A percentile compares a stretch with the other conserved stretches of the same genome.
phyloP scores from a whole-genome alignment of 1,140 invertebrate species.

The Neodiprion pinetum region DNA sequence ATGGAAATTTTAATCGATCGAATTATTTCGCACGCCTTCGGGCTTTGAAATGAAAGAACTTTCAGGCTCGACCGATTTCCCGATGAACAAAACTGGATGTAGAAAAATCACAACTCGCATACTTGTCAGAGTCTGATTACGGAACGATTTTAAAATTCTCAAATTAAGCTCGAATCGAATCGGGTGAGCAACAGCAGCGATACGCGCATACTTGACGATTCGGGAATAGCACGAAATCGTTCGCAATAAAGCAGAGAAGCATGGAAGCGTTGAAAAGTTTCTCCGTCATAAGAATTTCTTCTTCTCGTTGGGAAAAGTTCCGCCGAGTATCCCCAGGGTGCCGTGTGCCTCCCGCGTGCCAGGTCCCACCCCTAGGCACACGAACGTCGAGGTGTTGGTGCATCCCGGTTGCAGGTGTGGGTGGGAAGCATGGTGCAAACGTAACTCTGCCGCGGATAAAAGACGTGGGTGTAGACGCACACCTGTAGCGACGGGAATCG shows the following conservation, averaged over 20 bases:
- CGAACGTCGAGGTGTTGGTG: no score
- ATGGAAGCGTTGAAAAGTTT: constrained; percentile 37
- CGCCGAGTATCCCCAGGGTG: constrained; percentile 42
- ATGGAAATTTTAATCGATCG: no score
- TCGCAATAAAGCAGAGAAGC: constrained; percentile 35
- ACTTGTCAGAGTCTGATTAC: no score
- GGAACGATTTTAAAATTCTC: no score
- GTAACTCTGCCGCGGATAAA: neutral
- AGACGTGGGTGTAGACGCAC: neutral
- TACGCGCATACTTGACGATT: no score
- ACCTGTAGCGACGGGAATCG: neutral
- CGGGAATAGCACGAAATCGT: constrained; percentile 31
- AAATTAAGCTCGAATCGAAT: no score
- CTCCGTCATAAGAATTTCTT: constrained; percentile 44
- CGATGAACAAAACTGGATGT: no score
- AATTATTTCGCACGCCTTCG: no score
- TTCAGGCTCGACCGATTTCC: no score
- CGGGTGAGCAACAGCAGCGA: no score
- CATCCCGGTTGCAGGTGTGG: constrained; percentile 17
- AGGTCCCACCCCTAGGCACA: neutral
- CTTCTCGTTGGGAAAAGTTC: constrained; percentile 38
- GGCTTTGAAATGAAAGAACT: no score
- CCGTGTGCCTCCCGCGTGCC: constrained; percentile 34
- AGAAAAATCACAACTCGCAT: no score
- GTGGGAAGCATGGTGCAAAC: neutral